Evolutionary conservation across 1,140 invertebrate species (phyloP).

Genomic region (Leptestheria dahalacensis): DNA sequence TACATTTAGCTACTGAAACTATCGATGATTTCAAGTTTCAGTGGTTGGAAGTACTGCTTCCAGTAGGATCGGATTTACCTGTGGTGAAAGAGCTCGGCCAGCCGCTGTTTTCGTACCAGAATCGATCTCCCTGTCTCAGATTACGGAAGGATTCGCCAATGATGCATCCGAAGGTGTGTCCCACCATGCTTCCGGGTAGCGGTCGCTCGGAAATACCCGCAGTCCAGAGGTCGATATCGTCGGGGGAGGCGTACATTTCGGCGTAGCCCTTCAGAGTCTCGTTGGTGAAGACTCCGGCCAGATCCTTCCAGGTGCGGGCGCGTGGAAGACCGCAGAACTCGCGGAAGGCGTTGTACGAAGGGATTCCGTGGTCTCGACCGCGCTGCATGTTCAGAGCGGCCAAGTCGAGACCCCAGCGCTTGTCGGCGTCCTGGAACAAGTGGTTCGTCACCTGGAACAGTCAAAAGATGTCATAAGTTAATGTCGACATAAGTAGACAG

Average conservation of each 20-base stretch:
- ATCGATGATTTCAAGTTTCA: too few relatives aligned
- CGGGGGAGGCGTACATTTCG: constrained; percentile 22
- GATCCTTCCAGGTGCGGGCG: constrained; percentile 20
- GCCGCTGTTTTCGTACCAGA: constrained; percentile 38
- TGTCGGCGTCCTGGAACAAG: constrained; percentile 28
- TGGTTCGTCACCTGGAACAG: constrained; percentile 28
- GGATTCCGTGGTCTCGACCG: constrained; percentile 37
- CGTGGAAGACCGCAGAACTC: constrained; percentile 30
- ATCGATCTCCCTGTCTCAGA: constrained; percentile 39
- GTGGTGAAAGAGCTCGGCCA: constrained; percentile 24
- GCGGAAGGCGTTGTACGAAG: constrained; percentile 32
- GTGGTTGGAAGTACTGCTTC: too few relatives aligned
- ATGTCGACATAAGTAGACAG: too few relatives aligned
- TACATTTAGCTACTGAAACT: too few relatives aligned
- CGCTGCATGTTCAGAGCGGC: constrained; percentile 57
- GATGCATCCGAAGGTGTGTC: constrained; percentile 40
- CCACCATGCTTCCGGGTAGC: constrained; percentile 30
- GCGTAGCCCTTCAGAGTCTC: constrained; percentile 23
- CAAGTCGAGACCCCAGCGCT: constrained; percentile 38
- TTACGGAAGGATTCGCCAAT: constrained; percentile 37
- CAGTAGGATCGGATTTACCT: too few relatives aligned
- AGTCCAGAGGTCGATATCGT: constrained; percentile 34
- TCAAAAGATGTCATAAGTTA: neutral
- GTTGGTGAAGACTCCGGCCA: constrained; percentile 23
- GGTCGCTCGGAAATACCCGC: constrained; percentile 33